These are phyloP conservation scores for Parotocinclus haroldoi DNA, from an alignment of 2,797 vertebrate genomes.

Conservation along the genomic window DNA sequence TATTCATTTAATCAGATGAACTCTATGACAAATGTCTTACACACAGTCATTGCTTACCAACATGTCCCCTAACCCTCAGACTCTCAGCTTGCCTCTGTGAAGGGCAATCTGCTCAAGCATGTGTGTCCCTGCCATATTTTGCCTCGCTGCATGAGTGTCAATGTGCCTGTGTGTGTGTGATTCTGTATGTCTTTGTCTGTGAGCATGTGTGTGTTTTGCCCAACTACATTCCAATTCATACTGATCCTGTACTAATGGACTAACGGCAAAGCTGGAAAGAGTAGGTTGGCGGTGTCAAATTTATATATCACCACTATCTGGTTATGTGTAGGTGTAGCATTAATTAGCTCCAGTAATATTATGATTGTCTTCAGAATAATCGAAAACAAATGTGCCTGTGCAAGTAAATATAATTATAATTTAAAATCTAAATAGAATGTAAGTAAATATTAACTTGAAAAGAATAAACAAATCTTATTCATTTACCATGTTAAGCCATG, in stretches of 20 bases:
- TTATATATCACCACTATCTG: no score
- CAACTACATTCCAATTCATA: constrained; percentile 10
- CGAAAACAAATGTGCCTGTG: no score
- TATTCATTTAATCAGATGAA: no score
- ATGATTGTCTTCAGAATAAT: no score
- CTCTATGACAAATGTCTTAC: constrained; percentile 38
- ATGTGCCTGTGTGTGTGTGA: constrained; percentile 22
- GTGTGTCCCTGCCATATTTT: constrained; percentile 73
- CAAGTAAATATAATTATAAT: no score
- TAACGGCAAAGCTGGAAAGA: not conserved
- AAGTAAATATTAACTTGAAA: not conserved
- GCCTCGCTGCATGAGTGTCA: constrained; percentile 53
- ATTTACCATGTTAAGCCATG: not conserved
- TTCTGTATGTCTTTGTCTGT: constrained; percentile 18
- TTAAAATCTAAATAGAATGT: no score
- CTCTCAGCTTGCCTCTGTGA: constrained; percentile 59
- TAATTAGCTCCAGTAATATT: no score
- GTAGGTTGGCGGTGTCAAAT: no score
- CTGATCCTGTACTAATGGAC: not conserved
- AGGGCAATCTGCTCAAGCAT: constrained; percentile 69
- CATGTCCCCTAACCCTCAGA: constrained; percentile 39
- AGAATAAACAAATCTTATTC: constrained; percentile 19
- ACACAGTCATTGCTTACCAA: constrained; percentile 18
- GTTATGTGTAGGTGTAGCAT: not conserved
- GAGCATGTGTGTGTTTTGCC: constrained; percentile 7